phyloP scores from a whole-genome alignment of 2,797 vertebrate species.

The Poliocrania exsul region DNA sequence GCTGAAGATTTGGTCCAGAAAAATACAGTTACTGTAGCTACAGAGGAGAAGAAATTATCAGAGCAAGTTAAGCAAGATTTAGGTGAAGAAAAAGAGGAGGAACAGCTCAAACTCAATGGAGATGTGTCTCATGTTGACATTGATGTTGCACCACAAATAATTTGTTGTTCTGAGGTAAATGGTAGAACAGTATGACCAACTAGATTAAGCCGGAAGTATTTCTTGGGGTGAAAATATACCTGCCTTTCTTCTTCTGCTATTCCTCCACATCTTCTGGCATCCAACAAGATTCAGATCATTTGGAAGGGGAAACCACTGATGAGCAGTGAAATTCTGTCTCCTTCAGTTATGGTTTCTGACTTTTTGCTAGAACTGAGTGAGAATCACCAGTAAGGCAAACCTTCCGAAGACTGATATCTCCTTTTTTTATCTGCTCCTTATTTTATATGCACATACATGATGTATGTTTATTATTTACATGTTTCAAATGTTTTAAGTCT shows the following conservation, averaged over 20 bases:
- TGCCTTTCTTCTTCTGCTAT: conserved; percentile 78
- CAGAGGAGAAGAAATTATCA: conserved; percentile 63
- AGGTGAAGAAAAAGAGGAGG: conserved; percentile 69
- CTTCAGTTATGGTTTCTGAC: conserved; percentile 65
- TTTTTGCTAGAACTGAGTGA: conserved; percentile 60
- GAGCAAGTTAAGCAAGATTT: conserved; percentile 67
- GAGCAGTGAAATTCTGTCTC: conserved; percentile 66
- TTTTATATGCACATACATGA: conserved; percentile 21
- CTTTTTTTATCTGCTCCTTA: neutral
- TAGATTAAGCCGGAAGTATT: conserved; percentile 68
- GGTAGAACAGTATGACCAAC: conserved; percentile 69
- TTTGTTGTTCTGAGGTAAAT: conserved; percentile 99
- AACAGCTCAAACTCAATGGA: conserved; percentile 89
- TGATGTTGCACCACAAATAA: conserved; percentile 90
- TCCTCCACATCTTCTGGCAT: conserved; percentile 67
- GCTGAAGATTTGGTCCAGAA: conserved; percentile 44
- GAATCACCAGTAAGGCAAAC: conserved; percentile 57
- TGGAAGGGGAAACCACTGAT: conserved; percentile 71
- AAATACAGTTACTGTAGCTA: conserved; percentile 49
- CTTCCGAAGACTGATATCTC: conserved; percentile 18
- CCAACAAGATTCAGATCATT: conserved; percentile 50
- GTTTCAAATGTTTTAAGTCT: conserved; percentile 57
- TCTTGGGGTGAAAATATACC: conserved; percentile 71
- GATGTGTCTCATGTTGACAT: conserved; percentile 85
- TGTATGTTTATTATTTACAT: conserved; percentile 54